Evolutionary conservation across 2,113 vertebrate genomes (phyloP), one percentile per base, ranked within the genome.

Genomic region (Fregetta grallaria): DNA sequence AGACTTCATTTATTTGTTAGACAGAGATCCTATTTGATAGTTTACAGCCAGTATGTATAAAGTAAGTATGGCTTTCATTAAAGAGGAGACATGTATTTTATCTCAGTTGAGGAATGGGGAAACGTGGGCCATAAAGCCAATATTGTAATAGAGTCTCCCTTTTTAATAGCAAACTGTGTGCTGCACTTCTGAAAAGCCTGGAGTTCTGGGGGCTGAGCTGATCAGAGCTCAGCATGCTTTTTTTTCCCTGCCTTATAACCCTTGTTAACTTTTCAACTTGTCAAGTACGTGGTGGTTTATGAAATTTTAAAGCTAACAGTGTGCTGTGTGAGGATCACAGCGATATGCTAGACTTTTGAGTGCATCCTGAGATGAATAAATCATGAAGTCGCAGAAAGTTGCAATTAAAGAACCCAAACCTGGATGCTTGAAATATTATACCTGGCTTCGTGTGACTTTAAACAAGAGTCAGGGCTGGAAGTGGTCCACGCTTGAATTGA

Each of bases 331-430:
- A 88, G 78, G 83, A 94, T 92, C 90, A 68, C 73, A 92, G 91
- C 0, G 29, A 90, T 96, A 91, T 1, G 45, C 81, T 85, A 96
- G 93, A 92, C 90, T 95, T 97, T 40, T 68, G 92, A 97, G 94
- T 92, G 96, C 94, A 94, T 97, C 92, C 96, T 52, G 74, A 89
- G 58, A 95, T 97, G 85, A 97, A 97, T 97, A 96, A 97, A 96
- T 94, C 96, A 97, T 97, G 79, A 90, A 94, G 84, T 91, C 32
- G 3, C 74, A 81, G 92, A 91, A 95, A 95, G 89, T 83, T 96
- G 90, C 91, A 96, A 94, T 96, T 97, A 95, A 93, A 89, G 94
- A 92, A 67, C 34, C 61, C 50, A 65, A 62, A 91, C 59, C 36
- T 55, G 49, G 66, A 49, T 91, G 34, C 58, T 86, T 75, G 89